Base-by-base conservation (phyloP, 2,888 invertebrate species). In the Nomada goodeniana region DNA sequence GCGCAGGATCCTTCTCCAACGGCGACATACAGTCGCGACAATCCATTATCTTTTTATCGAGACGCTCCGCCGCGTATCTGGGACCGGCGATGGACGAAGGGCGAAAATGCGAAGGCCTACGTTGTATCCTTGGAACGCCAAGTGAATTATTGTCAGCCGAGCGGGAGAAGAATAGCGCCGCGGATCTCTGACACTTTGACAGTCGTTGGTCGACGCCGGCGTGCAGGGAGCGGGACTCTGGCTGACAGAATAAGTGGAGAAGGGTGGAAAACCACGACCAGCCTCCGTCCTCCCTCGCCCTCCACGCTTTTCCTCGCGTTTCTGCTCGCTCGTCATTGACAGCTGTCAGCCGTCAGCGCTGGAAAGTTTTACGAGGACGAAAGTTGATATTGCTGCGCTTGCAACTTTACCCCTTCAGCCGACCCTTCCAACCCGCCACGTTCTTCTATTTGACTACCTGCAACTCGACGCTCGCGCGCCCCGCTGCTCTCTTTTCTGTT, bases 351-450 rank as follows among this genome's bases (percentile, higher is more conserved):
- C 88, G 91, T 92, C 90, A 89, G 85, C 87, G 88, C 78, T 86
- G 86, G 86, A 91, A 91, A 93, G 89, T 92, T 92, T 91, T 87
- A 89, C 90, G 85, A 87, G 84, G 80, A 81, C 86, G 84, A 89
- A 90, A 90, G 88, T 90, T 91, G 90, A 93, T 91, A 92, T 91
- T 91, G 91, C 92, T 90, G 90, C 86, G 91, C 89, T 91, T 89
- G 91, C 92, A 88, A 84, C 75, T 76, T 76, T 63, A 59, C 63
- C 55, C 72, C 72, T 29, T 60, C 52, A 5, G 36, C 52, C 50
- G n/a, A 52, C 20, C 53, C 23, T n/a, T n/a, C 18, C 29, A 44
- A 50, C 50, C 29, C 64, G 36, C 50, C 20, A 10, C 76, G 29
- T 47, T 53, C 36, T 36, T 26, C 29, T 63, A 53, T 67, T 50